phyloP scores from a whole-genome alignment of 2,888 invertebrate species.

The Villa cingulata region DNA sequence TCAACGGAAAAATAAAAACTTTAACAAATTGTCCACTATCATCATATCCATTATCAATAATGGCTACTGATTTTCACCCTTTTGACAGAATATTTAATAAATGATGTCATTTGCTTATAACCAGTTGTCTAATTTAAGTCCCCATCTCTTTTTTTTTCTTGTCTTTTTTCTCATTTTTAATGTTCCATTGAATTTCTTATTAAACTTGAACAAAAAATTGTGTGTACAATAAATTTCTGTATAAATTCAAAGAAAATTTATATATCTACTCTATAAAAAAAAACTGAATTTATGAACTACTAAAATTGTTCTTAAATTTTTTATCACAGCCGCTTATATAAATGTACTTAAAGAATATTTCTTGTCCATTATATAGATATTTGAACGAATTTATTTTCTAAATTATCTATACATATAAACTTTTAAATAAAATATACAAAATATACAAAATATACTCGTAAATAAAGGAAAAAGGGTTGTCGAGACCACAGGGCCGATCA shows the following conservation, averaged over 20 bases:
- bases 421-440: background rate
- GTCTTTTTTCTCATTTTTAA: no score
- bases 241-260: no score
- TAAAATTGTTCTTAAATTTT: background rate
- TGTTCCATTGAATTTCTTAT: background rate
- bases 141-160: background rate
- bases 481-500: background rate
- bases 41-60: constrained; percentile 3
- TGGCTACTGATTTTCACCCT: constrained; percentile 6
- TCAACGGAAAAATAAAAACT: no score
- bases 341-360: no score
- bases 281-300: background rate
- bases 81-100: background rate
- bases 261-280: background rate
- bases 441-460: background rate
- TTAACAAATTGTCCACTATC: background rate
- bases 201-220: no score
- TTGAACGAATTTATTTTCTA: background rate
- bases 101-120: background rate
- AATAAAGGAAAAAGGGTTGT: background rate
- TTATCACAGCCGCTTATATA: no score
- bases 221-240: no score
- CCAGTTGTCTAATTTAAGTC: background rate
- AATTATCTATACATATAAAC: background rate
- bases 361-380: no score